Evolutionary conservation across 2,113 vertebrate species (phyloP).

Genomic region (Podocnemis expansa): DNA sequence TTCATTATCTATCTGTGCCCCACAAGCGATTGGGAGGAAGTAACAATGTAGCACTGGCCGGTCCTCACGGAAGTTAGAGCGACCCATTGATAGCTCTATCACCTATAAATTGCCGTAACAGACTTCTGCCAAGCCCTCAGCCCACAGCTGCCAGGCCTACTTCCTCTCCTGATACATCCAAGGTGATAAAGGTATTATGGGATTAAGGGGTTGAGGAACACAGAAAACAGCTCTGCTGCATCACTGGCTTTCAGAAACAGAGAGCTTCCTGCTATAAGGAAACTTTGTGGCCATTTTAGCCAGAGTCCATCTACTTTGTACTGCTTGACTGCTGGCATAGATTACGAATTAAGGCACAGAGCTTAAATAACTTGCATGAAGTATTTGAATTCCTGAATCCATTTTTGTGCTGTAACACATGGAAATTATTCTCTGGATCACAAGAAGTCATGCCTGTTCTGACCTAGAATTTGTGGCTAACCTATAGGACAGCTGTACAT

Average conservation of each 20-base stretch:
- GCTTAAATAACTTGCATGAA: neutral
- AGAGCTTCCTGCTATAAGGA: neutral
- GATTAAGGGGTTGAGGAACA: neutral
- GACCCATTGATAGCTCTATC: neutral
- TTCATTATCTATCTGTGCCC: no score
- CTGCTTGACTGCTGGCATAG: neutral
- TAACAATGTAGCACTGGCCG: neutral
- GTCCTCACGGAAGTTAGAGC: neutral
- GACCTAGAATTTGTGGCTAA: neutral
- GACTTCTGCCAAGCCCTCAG: neutral
- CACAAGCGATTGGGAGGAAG: neutral
- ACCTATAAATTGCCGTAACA: neutral
- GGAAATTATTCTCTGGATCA: neutral
- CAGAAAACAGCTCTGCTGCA: neutral
- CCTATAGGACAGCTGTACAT: neutral
- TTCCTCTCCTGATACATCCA: neutral
- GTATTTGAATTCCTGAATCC: neutral
- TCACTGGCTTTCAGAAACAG: neutral
- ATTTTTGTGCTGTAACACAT: neutral
- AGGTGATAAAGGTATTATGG: neutral
- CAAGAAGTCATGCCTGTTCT: neutral
- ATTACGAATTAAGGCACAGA: neutral
- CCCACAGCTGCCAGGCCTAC: neutral
- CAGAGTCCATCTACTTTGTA: neutral
- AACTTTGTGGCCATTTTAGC: neutral